phyloP scores from a whole-genome alignment of 2,888 invertebrate genomes.

The Diarsia rubi region DNA sequence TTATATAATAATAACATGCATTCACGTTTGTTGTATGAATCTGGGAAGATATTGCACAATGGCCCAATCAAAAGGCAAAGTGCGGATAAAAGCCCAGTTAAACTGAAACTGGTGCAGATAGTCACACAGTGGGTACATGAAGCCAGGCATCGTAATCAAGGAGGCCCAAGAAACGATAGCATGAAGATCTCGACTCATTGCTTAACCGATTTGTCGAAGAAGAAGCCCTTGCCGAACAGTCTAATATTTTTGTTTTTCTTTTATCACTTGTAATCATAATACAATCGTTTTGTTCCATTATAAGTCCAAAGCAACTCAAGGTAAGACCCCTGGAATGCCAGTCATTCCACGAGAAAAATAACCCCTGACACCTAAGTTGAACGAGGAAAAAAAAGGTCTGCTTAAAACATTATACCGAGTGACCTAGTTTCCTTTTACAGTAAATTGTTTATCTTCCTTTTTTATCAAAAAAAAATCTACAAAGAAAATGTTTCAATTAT shows the following conservation, averaged over 20 bases:
- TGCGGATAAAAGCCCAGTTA: no score
- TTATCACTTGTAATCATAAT: neutral
- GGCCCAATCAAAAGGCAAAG: no score
- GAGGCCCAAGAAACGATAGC: neutral
- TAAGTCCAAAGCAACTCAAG: neutral
- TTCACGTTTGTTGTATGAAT: neutral
- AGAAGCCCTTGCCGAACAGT: neutral
- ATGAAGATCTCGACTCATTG: neutral
- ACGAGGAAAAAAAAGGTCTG: slow-evolving; percentile 37
- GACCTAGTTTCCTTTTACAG: slow-evolving; percentile 44
- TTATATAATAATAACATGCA: no score
- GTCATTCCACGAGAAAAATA: slow-evolving; percentile 11
- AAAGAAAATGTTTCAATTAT: slow-evolving; percentile 36
- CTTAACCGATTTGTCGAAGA: neutral
- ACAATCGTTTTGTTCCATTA: neutral
- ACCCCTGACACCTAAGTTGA: slow-evolving; percentile 38
- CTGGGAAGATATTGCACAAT: no score
- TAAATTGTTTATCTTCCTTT: slow-evolving; percentile 34
- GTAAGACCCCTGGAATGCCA: slow-evolving; percentile 22
- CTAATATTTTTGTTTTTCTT: no score
- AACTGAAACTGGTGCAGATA: neutral
- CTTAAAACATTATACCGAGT: slow-evolving; percentile 19
- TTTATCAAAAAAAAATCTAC: slow-evolving; percentile 1
- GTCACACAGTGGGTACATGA: neutral
- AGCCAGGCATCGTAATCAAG: neutral